Percentiles rank a stretch among this genome's conserved stretches.
Conservation (phyloP, 64 coral and sea anemone species). For the Stichodactyla mertensii region DNA sequence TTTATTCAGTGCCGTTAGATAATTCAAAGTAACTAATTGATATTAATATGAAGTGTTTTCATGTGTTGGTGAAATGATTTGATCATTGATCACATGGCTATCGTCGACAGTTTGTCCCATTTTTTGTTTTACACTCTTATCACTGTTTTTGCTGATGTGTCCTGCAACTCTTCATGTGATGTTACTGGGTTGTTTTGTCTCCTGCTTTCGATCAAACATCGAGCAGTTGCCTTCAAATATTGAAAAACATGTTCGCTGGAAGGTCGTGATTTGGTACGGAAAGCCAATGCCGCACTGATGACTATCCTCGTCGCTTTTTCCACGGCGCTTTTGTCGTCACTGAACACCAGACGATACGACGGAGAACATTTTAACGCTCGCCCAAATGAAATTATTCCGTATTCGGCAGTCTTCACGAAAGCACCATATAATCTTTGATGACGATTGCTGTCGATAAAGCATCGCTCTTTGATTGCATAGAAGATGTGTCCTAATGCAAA, state of each 20-base stretch:
- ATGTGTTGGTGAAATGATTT: too few species aligned
- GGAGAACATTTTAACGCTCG: slow-evolving; percentile 9
- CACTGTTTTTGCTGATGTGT: background rate
- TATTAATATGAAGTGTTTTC: too few species aligned
- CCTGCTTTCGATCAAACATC: background rate
- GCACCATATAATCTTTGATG: slow-evolving; percentile 39
- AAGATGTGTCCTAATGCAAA: slow-evolving; percentile 36
- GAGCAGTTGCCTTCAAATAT: background rate
- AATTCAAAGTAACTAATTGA: too few species aligned
- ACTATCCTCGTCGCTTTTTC: background rate
- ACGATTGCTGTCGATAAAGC: slow-evolving; percentile 14
- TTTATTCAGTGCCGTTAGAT: too few species aligned
- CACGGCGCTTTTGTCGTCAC: background rate
- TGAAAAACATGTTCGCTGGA: background rate
- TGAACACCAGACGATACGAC: background rate
- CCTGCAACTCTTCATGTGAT: background rate
- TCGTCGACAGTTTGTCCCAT: too few species aligned
- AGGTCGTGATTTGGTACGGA: background rate
- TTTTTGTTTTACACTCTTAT: background rate
- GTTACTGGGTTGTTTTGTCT: background rate
- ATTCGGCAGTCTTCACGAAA: background rate
- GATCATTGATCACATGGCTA: too few species aligned
- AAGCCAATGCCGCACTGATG: background rate
- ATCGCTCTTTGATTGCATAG: slow-evolving; percentile 41
- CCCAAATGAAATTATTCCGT: slow-evolving; percentile 17